Evolutionary conservation across 2,888 invertebrate genomes (phyloP), one percentile per base, ranked within the genome.

Genomic region (Drosophila neotestacea): DNA sequence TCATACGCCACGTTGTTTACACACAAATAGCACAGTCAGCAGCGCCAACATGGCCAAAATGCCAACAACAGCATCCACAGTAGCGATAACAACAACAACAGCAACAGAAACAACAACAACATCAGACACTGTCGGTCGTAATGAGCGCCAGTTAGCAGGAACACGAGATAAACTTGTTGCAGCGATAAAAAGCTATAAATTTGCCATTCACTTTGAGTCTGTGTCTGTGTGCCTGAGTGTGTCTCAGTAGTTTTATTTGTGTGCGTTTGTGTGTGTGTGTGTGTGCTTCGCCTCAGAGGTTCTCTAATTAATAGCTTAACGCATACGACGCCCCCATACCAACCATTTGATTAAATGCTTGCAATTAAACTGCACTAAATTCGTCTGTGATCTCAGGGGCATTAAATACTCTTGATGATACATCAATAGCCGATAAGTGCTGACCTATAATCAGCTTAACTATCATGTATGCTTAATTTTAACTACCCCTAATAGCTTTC

Each of bases 151-250:
- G 83, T 83, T 83, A 69, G 83, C 74, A 72, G 79, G 71, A 83
- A 79, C 77, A 83, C 67, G 73, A 79, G 87, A 85, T 85, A 84
- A 85, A 86, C 84, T 85, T 85, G 87, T 85, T 85, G 84, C 84
- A 77, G 75, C 87, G 73, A 85, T 84, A 86, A 86, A 77, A 81
- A 68, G 73, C 87, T 64, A 85, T 85, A 85, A 85, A 86, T 84
- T 86, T 79, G 28, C 70, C 70, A 79, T 79, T 77, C 76, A 66
- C 69, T 66, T 77, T 64, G 50, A 50, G 63, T 16, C 39, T 39
- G 47, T 36, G 22, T 39, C 16, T 47, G 34, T 16, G n/a, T n/a
- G 30, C 13, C 38, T 38, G 46, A 44, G 10, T 27, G 10, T 52
- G 44, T 16, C 13, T 38, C 4, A 39, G 28, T 38, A 11, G 6